Evolutionary conservation across 2,113 vertebrate species (phyloP), one percentile per base, ranked within the genome.

Genomic region (Mixornis gularis): DNA sequence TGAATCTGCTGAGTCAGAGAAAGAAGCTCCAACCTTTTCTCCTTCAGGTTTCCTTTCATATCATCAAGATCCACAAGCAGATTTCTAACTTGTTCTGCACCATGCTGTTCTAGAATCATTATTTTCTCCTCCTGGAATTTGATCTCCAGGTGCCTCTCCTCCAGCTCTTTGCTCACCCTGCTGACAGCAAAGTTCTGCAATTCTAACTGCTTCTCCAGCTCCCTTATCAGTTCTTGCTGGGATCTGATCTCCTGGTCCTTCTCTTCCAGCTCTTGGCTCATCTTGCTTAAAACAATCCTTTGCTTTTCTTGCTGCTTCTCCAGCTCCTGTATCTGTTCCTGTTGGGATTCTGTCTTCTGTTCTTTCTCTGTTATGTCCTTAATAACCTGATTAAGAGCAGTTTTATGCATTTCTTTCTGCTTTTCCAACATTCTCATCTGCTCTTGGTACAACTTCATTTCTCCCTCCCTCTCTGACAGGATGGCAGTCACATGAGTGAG

Each of bases 21-120:
- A 66, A 85, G 55, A 73, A 97, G 81, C 64, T 97, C 97, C 69
- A 72, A 49, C 30, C 58, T 86, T 46, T 97, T 97, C 25, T 97
- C 97, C 63, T 92, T 92, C 93, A 97, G 68, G 34, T 80, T 82
- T 63, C 73, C 86, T 83, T 97, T 97, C 91, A 97, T 78, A 53
- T 92, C 81, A 48, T 97, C 93, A 64, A 98, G 86, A 43, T 98
- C 96, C 53, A 96, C 16, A 11, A 96, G 92, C 38, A 98, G 55
- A 88, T 94, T 85, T 94, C 94, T 97, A 77, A 97, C 95, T 89
- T 97, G 97, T 14, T 85, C 74, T 6, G 72, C 89, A 72, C 93
- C 56, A 6, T 97, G 95, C 52, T 96, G 92, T 86, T 98, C 96
- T 26, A 97, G 82, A 76, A 68, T 69, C 73, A 86, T 88, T 59